phyloP scores from a whole-genome alignment of 2,888 invertebrate species.

The Odontothrips loti region DNA sequence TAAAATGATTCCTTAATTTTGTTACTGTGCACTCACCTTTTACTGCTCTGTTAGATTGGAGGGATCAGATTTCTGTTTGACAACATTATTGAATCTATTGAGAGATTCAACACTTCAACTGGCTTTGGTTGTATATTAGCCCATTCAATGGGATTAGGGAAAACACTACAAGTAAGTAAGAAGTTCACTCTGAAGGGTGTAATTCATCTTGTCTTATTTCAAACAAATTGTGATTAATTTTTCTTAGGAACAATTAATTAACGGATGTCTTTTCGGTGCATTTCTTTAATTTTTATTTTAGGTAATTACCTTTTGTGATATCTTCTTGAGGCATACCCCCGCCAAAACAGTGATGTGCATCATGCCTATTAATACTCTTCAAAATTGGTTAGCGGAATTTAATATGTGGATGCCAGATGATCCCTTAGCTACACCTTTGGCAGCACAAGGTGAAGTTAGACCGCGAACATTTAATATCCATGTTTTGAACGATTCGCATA shows the following conservation, averaged over 20 bases:
- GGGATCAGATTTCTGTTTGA: conserved; percentile 95
- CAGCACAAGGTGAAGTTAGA: conserved; percentile 63
- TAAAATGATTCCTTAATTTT: conserved; percentile 12
- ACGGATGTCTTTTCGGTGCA: neutral
- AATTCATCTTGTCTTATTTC: no score
- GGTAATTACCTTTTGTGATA: conserved; percentile 93
- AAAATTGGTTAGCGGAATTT: conserved; percentile 87
- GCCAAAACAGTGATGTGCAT: conserved; percentile 90
- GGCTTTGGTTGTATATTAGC: conserved; percentile 98
- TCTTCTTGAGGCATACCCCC: conserved; percentile 84
- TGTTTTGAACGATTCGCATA: conserved; percentile 90
- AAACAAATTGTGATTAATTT: no score
- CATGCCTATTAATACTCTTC: conserved; percentile 97
- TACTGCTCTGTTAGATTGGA: conserved; percentile 60
- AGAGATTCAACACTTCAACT: conserved; percentile 76
- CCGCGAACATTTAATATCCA: conserved; percentile 81
- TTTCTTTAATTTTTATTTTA: conserved; percentile 37
- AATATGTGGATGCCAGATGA: conserved; percentile 87
- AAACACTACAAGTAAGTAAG: conserved; percentile 69
- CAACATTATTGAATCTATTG: conserved; percentile 91
- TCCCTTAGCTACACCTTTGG: conserved; percentile 51
- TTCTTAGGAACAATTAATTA: no score
- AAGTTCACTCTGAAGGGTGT: neutral
- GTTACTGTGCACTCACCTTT: neutral
- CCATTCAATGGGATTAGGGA: conserved; percentile 99